A percentile compares a stretch with the other conserved stretches of the same genome.
Conservation (phyloP, 2,113 vertebrate species). For the Paramormyrops kingsleyae region DNA sequence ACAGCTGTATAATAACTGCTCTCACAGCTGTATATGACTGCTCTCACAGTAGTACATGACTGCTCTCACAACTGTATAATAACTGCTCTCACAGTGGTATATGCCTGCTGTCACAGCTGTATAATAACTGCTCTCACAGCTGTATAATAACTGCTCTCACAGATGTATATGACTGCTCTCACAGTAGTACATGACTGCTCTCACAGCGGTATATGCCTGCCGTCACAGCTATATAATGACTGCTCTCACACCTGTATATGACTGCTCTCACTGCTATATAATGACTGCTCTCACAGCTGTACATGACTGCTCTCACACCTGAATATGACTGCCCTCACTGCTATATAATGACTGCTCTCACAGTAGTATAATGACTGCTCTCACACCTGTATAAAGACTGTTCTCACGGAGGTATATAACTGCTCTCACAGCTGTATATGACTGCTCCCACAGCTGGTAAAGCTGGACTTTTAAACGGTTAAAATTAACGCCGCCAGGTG, state of each 20-base stretch:
- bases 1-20: not conserved
- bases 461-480: constrained; percentile 7
- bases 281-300: too few relatives aligned
- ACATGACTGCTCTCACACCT: not conserved
- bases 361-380: not conserved
- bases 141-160: too few relatives aligned
- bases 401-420: too few relatives aligned
- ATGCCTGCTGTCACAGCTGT: too few relatives aligned
- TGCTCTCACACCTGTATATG: too few relatives aligned
- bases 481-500: not conserved
- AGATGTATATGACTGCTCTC: too few relatives aligned
- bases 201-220: too few relatives aligned
- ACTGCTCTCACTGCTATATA: too few relatives aligned
- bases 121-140: too few relatives aligned
- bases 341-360: not conserved
- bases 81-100: too few relatives aligned
- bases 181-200: not conserved
- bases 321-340: not conserved
- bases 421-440: constrained; percentile 8
- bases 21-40: not conserved
- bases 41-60: not conserved
- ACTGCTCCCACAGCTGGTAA: not conserved
- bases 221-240: too few relatives aligned
- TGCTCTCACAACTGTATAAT: too few relatives aligned
- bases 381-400: constrained; percentile 20